phyloP scores from a whole-genome alignment of 1,140 invertebrate genomes.

The Diuraphis noxia region DNA sequence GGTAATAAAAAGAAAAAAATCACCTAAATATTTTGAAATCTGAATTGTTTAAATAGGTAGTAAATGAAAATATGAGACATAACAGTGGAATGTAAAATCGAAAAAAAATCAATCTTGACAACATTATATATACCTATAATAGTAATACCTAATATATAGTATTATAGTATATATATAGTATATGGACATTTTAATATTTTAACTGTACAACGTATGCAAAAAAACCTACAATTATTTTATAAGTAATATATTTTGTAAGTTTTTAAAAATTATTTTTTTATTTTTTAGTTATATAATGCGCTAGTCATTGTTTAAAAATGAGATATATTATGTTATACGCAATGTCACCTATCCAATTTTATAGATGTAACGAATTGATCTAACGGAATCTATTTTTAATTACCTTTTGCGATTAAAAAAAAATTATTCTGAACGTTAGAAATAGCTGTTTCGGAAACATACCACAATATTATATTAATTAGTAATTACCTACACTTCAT shows the following conservation, averaged over 20 bases:
- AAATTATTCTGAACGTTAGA: not conserved
- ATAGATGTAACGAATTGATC: conserved; percentile 20
- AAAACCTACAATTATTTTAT: not conserved
- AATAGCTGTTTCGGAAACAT: conserved; percentile 42
- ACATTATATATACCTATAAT: no score
- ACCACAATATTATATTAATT: conserved; percentile 26
- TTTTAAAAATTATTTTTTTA: not conserved
- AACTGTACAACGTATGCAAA: not conserved
- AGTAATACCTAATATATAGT: no score
- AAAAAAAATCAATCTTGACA: no score
- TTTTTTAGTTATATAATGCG: not conserved
- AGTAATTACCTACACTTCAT: conserved; percentile 25
- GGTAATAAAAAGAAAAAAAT: no score
- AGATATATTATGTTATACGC: not conserved
- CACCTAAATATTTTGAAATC: no score
- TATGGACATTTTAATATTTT: not conserved
- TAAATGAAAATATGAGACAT: no score
- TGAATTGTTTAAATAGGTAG: no score
- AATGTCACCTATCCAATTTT: not conserved
- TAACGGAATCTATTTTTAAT: conserved; percentile 38
- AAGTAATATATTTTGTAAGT: not conserved
- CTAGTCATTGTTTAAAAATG: not conserved
- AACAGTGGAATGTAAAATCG: no score
- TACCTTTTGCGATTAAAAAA: conserved; percentile 11
- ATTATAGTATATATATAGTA: no score